Evolutionary conservation across 2,888 invertebrate species (phyloP).

Genomic region (Craniophora ligustri): DNA sequence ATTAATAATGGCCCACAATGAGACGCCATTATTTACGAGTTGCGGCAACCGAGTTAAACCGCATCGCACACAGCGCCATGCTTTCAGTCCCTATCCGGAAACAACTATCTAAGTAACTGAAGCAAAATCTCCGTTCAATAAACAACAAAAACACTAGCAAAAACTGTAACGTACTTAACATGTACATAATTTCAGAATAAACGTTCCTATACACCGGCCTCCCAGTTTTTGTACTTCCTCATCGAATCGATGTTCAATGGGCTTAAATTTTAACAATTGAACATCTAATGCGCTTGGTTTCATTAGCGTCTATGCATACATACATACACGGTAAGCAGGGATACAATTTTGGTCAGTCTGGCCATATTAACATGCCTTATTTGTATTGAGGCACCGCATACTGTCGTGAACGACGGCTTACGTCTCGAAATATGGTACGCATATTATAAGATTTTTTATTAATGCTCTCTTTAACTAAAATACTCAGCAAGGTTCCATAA

Average conservation of each 20-base stretch:
- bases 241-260: conserved; percentile 66
- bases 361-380: conserved; percentile 38
- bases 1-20: conserved; percentile 88
- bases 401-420: conserved; percentile 42
- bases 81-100: conserved; percentile 58
- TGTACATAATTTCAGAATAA: conserved; percentile 29
- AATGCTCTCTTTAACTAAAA: too few relatives aligned
- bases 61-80: conserved; percentile 67
- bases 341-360: conserved; percentile 55
- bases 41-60: conserved; percentile 79
- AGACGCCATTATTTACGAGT: conserved; percentile 87
- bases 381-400: conserved; percentile 27
- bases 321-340: conserved; percentile 65
- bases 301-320: conserved; percentile 58
- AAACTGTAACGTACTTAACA: conserved; percentile 23
- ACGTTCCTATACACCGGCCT: conserved; percentile 15
- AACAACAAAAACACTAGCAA: conserved; percentile 27
- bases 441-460: too few relatives aligned
- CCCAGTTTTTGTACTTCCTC: conserved; percentile 54
- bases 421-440: conserved; percentile 4
- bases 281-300: conserved; percentile 66
- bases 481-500: too few relatives aligned
- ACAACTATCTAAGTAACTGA: conserved; percentile 40
- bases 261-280: conserved; percentile 71
- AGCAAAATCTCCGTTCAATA: conserved; percentile 33